Conservation (phyloP, 2,797 vertebrate species). For the Tadarida brasiliensis region DNA sequence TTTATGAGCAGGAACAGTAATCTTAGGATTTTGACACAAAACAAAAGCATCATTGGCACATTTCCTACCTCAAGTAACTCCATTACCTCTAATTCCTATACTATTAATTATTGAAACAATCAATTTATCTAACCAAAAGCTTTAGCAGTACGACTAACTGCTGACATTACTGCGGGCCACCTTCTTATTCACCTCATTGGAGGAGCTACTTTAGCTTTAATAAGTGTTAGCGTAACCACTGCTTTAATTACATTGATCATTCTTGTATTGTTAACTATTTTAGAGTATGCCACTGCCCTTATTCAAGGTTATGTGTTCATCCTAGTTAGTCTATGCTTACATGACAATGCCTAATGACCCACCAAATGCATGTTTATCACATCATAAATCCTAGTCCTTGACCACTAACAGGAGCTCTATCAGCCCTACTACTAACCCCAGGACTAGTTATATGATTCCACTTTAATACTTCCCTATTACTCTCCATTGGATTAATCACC, state of each 20-base stretch:
- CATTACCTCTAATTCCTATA: fast-evolving
- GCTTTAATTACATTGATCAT: neutral
- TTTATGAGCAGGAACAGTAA: neutral
- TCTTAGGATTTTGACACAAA: fast-evolving
- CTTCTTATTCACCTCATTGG: neutral
- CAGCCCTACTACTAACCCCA: neutral
- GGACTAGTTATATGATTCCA: neutral
- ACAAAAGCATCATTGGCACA: neutral
- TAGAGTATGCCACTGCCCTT: neutral
- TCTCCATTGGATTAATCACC: neutral
- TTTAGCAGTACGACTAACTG: neutral
- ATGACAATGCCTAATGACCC: neutral
- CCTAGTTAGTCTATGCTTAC: neutral
- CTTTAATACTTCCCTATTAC: neutral
- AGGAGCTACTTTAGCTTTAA: fast-evolving
- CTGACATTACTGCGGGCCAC: neutral
- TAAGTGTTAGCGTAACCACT: fast-evolving
- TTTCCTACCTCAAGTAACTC: neutral
- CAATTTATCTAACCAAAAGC: neutral
- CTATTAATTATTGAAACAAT: neutral
- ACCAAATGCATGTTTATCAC: neutral
- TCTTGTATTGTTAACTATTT: fast-evolving
- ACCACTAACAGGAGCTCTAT: neutral
- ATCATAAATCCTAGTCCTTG: neutral
- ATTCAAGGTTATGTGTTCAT: neutral